phyloP scores from a whole-genome alignment of 2,888 invertebrate species.

The Resseliella maxima region DNA sequence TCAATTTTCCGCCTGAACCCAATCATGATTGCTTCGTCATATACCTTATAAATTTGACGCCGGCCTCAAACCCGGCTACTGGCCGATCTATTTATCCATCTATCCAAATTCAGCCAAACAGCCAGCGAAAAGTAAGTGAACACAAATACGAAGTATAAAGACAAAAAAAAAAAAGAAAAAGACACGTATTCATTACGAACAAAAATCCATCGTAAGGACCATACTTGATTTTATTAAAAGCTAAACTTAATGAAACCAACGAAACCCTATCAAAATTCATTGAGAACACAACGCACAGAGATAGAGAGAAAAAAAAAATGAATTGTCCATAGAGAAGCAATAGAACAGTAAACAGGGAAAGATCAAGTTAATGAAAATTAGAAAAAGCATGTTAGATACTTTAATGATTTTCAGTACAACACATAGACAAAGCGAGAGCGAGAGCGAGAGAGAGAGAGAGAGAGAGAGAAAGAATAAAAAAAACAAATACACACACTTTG shows the following conservation, averaged over 20 bases:
- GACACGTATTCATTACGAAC: background rate
- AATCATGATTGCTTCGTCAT: background rate
- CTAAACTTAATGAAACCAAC: slow-evolving; percentile 53
- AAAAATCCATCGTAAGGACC: background rate
- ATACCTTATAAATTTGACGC: no score
- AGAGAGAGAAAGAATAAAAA: background rate
- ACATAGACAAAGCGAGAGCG: no score
- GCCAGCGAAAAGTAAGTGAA: no score
- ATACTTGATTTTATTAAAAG: slow-evolving; percentile 36
- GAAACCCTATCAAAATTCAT: slow-evolving; percentile 46
- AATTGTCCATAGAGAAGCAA: slow-evolving; percentile 27
- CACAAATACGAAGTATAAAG: no score
- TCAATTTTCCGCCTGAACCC: slow-evolving; percentile 26
- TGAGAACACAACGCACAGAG: background rate
- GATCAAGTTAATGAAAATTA: slow-evolving; percentile 51
- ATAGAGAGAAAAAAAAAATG: background rate
- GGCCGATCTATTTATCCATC: no score
- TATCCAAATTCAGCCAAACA: no score
- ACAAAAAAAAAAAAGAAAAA: background rate
- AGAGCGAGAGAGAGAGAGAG: no score
- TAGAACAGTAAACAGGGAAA: slow-evolving; percentile 13
- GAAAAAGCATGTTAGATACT: slow-evolving; percentile 47
- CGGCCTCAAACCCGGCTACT: no score
- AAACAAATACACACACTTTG: background rate
- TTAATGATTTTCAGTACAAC: slow-evolving; percentile 45